Base-by-base conservation (phyloP, 2,888 invertebrate species). In the Cetonia aurata region DNA sequence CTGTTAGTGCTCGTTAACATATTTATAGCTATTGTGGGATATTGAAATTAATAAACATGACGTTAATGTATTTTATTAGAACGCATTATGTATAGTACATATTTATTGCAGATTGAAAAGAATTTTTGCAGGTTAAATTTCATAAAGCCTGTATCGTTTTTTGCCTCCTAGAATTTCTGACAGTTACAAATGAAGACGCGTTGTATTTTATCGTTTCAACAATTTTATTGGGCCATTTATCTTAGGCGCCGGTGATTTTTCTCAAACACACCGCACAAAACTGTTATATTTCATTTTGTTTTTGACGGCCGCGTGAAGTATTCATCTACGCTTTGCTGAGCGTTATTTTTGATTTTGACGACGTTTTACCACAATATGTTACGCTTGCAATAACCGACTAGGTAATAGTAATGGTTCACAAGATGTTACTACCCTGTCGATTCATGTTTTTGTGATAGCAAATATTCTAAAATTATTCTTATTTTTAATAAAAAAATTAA, bases 201-300 rank as follows among this genome's bases (percentile, higher is more conserved):
- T 42, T 60, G 42, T 31, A 53, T 17, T 60, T 69, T 69, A 69
- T 60, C 48, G 31, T 52, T 41, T 69, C 60, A 60, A 60, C 53
- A 69, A 69, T 57, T 69, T 69, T 53, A 69, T 52, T 19, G 31
- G 31, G 69, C 42, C 37, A 67, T 67, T 56, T 55, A 67, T 67
- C 67, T 67, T 44, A 12, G 31, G 44, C 25, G 56, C 17, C 31
- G 60, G 31, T 31, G 25, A 31, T 60, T 59, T 44, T 59, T 44
- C 42, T 42, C 44, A 19, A 60, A 48, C 13, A 15, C 31, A 48
- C 15, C 3, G 9, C 15, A 60, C 60, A 48, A 60, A 60, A 48
- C 42, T 15, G 46, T 3, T 31, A 48, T 46, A 46, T 60, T 46
- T 60, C 31, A 60, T 13, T 46, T 31, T n/a, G 31, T 4, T 48